A percentile compares a stretch with the other conserved stretches of the same genome.
Conservation (phyloP, 2,797 vertebrate species). For the Chaetophractus vellerosus region DNA sequence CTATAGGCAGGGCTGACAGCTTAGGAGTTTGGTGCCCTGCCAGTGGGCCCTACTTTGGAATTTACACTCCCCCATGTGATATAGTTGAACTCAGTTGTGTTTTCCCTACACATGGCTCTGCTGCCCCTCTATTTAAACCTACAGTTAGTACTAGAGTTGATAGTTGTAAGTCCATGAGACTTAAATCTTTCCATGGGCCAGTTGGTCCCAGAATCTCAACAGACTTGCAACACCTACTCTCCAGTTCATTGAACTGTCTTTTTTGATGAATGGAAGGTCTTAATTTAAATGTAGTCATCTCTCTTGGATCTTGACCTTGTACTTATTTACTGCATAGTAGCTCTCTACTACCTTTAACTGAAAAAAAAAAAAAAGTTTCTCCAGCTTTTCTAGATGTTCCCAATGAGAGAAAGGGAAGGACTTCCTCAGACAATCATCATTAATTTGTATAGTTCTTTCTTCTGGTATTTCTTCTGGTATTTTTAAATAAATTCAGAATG, state of each 20-base stretch:
- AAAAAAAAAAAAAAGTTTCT: neutral
- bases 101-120: no score
- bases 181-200: no score
- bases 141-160: no score
- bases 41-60: no score
- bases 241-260: neutral
- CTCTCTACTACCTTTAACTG: neutral
- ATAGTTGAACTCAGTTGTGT: no score
- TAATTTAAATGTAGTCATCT: neutral
- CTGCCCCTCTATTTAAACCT: no score
- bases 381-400: neutral
- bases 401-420: neutral
- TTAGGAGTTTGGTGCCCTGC: no score
- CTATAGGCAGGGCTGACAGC: no score
- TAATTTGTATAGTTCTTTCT: neutral
- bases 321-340: neutral
- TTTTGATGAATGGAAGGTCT: neutral
- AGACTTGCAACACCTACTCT: no score
- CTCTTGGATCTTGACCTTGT: neutral
- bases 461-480: neutral
- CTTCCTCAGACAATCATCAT: neutral
- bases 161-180: no score
- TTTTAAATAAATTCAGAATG: neutral
- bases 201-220: no score
- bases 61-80: no score